These are phyloP conservation scores for Pollenia griseotomentosa DNA, from an alignment of 2,888 invertebrate species.

Conservation along the genomic window DNA sequence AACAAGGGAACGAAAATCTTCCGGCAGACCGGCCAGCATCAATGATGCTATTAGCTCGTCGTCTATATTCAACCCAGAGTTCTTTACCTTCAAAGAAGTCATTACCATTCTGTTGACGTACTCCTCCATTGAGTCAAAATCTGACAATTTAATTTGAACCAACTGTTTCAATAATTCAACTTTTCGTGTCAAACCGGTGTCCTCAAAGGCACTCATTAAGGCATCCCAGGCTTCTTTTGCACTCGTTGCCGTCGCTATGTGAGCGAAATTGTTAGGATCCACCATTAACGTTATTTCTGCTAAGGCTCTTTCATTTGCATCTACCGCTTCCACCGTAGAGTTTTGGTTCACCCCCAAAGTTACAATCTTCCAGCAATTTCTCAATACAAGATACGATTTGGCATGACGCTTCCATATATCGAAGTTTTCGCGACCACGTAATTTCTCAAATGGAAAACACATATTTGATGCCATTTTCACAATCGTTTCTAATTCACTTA, in stretches of 20 bases:
- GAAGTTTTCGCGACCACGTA: too few species aligned
- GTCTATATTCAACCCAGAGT: slow-evolving; percentile 64
- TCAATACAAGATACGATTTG: too few species aligned
- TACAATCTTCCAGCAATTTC: too few species aligned
- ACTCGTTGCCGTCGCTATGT: slow-evolving; percentile 1
- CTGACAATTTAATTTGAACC: not conserved
- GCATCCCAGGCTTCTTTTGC: slow-evolving; percentile 16
- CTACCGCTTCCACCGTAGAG: too few species aligned
- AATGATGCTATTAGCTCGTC: slow-evolving; percentile 68
- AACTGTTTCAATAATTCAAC: not conserved
- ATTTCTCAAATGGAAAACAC: too few species aligned
- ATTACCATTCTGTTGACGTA: slow-evolving; percentile 69
- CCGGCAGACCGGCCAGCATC: slow-evolving; percentile 71
- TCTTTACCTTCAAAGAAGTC: slow-evolving; percentile 67
- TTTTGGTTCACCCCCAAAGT: too few species aligned
- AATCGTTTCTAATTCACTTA: too few species aligned
- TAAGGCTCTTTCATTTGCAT: not conserved
- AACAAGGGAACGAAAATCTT: slow-evolving; percentile 60
- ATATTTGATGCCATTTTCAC: too few species aligned
- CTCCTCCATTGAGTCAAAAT: slow-evolving; percentile 1
- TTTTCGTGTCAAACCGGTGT: not conserved
- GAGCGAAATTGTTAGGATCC: slow-evolving; percentile 8
- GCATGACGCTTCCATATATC: too few species aligned
- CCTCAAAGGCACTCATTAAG: not conserved
- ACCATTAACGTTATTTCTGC: slow-evolving; percentile 15